phyloP scores from a whole-genome alignment of 2,888 invertebrate species.

The Tetranychus piercei region DNA sequence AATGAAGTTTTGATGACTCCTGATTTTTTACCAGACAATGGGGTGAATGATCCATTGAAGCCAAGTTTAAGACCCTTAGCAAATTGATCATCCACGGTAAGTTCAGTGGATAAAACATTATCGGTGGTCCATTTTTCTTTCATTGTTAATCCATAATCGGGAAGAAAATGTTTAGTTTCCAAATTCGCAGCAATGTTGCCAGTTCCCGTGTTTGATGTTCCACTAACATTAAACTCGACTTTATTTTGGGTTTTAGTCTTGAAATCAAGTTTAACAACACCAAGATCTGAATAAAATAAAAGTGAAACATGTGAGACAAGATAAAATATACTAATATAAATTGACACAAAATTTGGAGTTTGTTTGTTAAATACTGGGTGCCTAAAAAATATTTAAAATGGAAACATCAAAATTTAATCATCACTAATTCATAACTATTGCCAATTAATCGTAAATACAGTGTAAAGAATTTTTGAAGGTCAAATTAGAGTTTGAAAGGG shows the following conservation, averaged over 20 bases:
- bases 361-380: too few species aligned
- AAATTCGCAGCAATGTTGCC: constrained; percentile 76
- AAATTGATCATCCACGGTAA: constrained; percentile 73
- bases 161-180: constrained; percentile 64
- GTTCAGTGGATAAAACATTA: constrained; percentile 71
- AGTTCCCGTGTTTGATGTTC: constrained; percentile 74
- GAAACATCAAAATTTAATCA: not conserved
- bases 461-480: not conserved
- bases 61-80: constrained; percentile 76
- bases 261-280: constrained; percentile 80
- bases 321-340: not conserved
- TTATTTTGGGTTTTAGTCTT: constrained; percentile 83
- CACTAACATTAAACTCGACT: constrained; percentile 81
- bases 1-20: constrained; percentile 73
- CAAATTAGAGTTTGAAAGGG: not conserved
- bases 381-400: too few species aligned
- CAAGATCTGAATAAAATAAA: constrained; percentile 46
- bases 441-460: not conserved
- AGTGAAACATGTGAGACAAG: not conserved
- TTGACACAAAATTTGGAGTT: too few species aligned
- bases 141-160: constrained; percentile 50
- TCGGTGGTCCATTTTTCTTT: constrained; percentile 99
- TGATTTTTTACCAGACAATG: constrained; percentile 82
- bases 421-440: not conserved
- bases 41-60: constrained; percentile 78